These are phyloP conservation scores for Myotis daubentonii DNA, from an alignment of 2,797 vertebrate species.

Conservation along the genomic window DNA sequence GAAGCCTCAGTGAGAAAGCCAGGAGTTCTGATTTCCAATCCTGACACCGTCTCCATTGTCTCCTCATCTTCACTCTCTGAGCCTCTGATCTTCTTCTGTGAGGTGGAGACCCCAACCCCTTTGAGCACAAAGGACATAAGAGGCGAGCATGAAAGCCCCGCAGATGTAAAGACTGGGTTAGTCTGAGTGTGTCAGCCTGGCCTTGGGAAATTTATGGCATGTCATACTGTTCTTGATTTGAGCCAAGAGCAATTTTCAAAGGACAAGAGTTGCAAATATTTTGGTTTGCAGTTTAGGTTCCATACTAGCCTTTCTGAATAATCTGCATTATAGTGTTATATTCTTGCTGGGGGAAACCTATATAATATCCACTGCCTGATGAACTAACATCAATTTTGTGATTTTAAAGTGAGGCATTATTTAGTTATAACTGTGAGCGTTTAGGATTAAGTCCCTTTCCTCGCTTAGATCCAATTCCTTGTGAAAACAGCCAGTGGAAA, in stretches of 20 bases:
- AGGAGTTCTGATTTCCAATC: not conserved
- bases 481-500: slow-evolving; percentile 48
- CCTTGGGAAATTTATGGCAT: not conserved
- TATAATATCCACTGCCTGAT: not conserved
- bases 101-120: not conserved
- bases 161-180: not conserved
- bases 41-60: not conserved
- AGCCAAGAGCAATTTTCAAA: slow-evolving; percentile 22
- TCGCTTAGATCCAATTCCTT: slow-evolving; percentile 47
- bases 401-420: slow-evolving; percentile 39
- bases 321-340: not conserved
- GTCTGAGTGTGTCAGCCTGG: not conserved
- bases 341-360: not conserved
- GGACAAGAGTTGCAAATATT: slow-evolving; percentile 29
- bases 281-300: not conserved
- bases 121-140: not conserved
- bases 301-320: not conserved
- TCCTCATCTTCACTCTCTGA: not conserved
- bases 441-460: slow-evolving; percentile 28
- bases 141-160: not conserved
- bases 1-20: not conserved
- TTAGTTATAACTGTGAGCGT: slow-evolving; percentile 9
- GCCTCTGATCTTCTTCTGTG: not conserved
- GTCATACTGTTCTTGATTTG: not conserved
- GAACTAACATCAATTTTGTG: not conserved